Conservation (phyloP, 1,140 invertebrate genomes). For the Philopotamus ludificatus region DNA sequence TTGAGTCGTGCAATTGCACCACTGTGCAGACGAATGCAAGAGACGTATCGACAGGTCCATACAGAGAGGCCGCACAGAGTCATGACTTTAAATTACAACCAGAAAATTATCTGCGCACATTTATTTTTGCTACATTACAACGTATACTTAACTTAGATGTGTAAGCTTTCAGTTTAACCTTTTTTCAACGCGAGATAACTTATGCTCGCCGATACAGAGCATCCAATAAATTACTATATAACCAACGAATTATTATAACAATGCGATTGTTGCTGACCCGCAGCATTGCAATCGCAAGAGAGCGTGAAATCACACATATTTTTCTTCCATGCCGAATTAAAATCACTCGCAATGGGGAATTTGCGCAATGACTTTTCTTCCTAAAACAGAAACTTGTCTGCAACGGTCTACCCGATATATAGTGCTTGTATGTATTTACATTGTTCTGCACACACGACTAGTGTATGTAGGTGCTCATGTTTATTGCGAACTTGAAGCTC, state of each 20-base stretch:
- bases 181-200: conserved; percentile 30
- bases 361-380: not conserved
- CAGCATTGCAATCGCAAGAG: not conserved
- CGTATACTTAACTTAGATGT: conserved; percentile 31
- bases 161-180: conserved; percentile 33
- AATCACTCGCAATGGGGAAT: not conserved
- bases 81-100: conserved; percentile 34
- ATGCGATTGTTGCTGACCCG: too few relatives aligned
- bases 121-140: conserved; percentile 31
- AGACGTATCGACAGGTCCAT: conserved; percentile 23
- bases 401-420: not conserved
- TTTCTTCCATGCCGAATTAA: not conserved
- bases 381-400: too few relatives aligned
- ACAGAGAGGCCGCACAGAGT: conserved; percentile 17
- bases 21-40: not conserved
- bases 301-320: not conserved
- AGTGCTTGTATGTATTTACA: conserved; percentile 16
- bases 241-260: too few relatives aligned
- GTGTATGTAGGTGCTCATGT: conserved; percentile 15
- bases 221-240: conserved; percentile 18
- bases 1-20: not conserved
- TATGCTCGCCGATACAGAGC: conserved; percentile 13
- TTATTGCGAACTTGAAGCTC: conserved; percentile 24
- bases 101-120: conserved; percentile 27
- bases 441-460: conserved; percentile 23